Evolutionary conservation across 2,888 invertebrate species (phyloP).

Genomic region (Eristalinus aeneus): DNA sequence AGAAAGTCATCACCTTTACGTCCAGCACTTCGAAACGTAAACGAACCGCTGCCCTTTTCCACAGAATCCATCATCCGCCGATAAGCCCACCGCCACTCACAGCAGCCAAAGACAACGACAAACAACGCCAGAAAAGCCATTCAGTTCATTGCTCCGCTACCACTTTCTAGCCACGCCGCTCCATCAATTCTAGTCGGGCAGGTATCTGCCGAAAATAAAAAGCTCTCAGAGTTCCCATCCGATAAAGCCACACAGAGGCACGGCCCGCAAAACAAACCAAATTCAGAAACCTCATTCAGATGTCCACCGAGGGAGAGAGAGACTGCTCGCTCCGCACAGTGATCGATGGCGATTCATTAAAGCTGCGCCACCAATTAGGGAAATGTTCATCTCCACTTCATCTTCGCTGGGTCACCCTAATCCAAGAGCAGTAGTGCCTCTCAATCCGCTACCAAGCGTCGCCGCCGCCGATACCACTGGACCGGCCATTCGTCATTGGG

Average conservation of each 20-base stretch:
- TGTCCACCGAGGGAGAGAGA: not conserved
- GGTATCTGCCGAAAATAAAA: slow-evolving; percentile 38
- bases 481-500: slow-evolving; percentile 30
- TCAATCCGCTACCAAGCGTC: slow-evolving; percentile 18
- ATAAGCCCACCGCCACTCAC: not conserved
- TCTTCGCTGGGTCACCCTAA: slow-evolving; percentile 3
- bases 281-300: slow-evolving; percentile 7
- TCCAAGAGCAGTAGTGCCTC: slow-evolving; percentile 32
- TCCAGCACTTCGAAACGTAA: not conserved
- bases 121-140: not conserved
- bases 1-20: not conserved
- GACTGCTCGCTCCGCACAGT: slow-evolving; percentile 20
- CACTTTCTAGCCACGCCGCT: slow-evolving; percentile 41
- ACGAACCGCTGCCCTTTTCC: not conserved
- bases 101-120: not conserved
- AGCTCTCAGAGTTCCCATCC: slow-evolving; percentile 44
- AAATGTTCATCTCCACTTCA: slow-evolving; percentile 34
- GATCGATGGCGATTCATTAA: slow-evolving; percentile 66
- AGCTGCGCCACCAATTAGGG: slow-evolving; percentile 64
- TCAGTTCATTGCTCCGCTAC: slow-evolving; percentile 26
- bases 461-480: not conserved
- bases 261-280: slow-evolving; percentile 17
- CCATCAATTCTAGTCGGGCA: slow-evolving; percentile 22
- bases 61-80: not conserved
- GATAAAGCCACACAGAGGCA: slow-evolving; percentile 4